Evolutionary conservation across 2,888 invertebrate genomes (phyloP).

Genomic region (Aricia artaxerxes): DNA sequence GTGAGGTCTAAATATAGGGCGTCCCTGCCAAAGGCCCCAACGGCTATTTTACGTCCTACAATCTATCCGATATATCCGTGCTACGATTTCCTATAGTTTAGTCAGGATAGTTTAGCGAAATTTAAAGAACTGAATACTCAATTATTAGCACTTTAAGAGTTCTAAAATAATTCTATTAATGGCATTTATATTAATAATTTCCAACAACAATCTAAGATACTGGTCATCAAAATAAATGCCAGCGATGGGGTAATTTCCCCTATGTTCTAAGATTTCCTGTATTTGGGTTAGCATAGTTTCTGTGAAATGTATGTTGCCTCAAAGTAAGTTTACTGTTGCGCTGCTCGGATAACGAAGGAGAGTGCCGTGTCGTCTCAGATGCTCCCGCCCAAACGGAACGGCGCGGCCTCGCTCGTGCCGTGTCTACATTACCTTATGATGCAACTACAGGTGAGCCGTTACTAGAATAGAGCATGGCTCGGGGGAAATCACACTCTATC

Average conservation of each 20-base stretch:
- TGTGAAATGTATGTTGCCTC: constrained; percentile 7
- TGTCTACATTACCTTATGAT: constrained; percentile 73
- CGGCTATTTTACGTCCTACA: neutral
- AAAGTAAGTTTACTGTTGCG: constrained; percentile 44
- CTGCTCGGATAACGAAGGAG: constrained; percentile 65
- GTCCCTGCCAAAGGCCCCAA: neutral
- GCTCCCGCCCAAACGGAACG: constrained; percentile 71
- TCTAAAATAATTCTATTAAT: too few species aligned
- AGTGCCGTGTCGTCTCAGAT: constrained; percentile 74
- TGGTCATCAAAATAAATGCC: too few species aligned
- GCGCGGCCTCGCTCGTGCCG: constrained; percentile 66
- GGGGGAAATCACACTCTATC: constrained; percentile 41
- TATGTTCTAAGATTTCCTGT: neutral
- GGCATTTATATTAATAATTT: too few species aligned
- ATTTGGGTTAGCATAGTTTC: neutral
- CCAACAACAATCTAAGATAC: too few species aligned
- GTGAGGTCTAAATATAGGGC: neutral
- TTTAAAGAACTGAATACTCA: too few species aligned
- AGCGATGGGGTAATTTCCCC: too few species aligned
- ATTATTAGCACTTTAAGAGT: too few species aligned
- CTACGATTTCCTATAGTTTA: too few species aligned
- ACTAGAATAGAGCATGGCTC: constrained; percentile 59
- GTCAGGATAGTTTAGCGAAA: too few species aligned
- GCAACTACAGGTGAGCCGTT: constrained; percentile 77
- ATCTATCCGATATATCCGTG: too few species aligned